Base-by-base conservation (phyloP, 2,113 vertebrate genomes). In the Seriola aureovittata region DNA sequence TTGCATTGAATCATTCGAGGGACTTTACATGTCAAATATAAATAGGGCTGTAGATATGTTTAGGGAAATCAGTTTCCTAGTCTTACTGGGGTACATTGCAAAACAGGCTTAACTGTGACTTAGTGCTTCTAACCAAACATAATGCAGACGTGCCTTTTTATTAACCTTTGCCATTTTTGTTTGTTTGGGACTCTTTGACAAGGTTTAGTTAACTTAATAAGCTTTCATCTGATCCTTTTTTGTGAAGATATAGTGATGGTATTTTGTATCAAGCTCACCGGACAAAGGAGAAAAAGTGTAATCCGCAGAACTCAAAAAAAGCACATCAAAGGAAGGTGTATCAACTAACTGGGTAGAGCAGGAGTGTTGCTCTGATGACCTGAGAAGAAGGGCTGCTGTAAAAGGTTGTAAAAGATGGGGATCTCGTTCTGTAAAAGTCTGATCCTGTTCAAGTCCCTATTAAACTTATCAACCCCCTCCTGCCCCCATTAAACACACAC, bases 371-470 rank as follows among this genome's bases (percentile, higher is more conserved):
- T 32, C 42, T 60, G 50, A 42, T 79, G 78, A 85, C 57, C 66
- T 85, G 19, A 66, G 40, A 76, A 50, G 25, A 59, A 48, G 32
- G 65, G 64, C 71, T 71, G 80, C 75, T 81, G 79, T 85, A 89
- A 91, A 89, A 86, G 69, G 58, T 68, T 10, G 40, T 80, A 80
- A 91, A 87, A 71, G 42, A 86, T 90, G 81, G 23, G 4, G 21
- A 9, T 63, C 55, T 67, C 63, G 9, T 75, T 75, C 42, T 64
- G 65, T 75, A 52, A 64, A 87, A 25, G 57, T 63, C 54, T 59
- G 46, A 66, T 81, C 42, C 48, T 69, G 19, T 83, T 57, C 52
- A 23, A 64, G 42, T 68, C 64, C 38, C 32, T 19, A 68, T 75
- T 67, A 74, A 89, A 81, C 25, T 71, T 10, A 75, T 75, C 10